Evolutionary conservation across 2,797 vertebrate species (phyloP), one percentile per base, ranked within the genome.

Genomic region (Cercopithecus hamlyni): DNA sequence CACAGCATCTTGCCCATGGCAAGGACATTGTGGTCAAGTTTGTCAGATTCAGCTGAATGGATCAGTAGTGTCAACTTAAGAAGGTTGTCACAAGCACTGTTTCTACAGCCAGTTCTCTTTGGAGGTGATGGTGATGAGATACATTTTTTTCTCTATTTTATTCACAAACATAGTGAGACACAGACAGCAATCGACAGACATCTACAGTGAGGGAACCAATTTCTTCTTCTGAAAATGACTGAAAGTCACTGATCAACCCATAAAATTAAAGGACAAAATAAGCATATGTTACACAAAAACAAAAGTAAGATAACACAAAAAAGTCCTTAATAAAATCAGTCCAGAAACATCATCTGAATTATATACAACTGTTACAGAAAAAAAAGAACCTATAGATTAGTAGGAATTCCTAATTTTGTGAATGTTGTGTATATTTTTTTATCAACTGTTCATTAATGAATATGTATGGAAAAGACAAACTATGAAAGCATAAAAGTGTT

Each of bases 401-500:
- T 22, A 67, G 41, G 57, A 90, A 96, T 90, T 95, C 52, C 81
- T 55, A 39, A 72, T 55, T 92, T 61, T 91, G 67, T 73, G 79
- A 91, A 43, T 36, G n/a, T 72, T 73, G 17, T 36, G 7, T 89
- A 41, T 70, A 77, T 86, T 82, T 97, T 96, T 86, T 81, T 91
- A 98, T 97, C 82, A 94, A 97, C 93, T 89, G 43, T 20, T 91
- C 93, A 77, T 41, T 22, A 8, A 97, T 97, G 94, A 98, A 95
- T 98, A 97, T 87, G 94, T 96, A 93, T 92, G 91, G 96, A 96
- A 95, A 98, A 98, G 85, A 75, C 0, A 4, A 41, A 81, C 88
- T 76, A 64, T 87, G 96, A 98, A 98, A 86, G 92, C 80, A 97
- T 45, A 43, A 85, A 81, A 96, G 88, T 92, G 95, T 90, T 97